Conservation (phyloP, 1,140 invertebrate genomes). For the Neomicropteryx cornuta region DNA sequence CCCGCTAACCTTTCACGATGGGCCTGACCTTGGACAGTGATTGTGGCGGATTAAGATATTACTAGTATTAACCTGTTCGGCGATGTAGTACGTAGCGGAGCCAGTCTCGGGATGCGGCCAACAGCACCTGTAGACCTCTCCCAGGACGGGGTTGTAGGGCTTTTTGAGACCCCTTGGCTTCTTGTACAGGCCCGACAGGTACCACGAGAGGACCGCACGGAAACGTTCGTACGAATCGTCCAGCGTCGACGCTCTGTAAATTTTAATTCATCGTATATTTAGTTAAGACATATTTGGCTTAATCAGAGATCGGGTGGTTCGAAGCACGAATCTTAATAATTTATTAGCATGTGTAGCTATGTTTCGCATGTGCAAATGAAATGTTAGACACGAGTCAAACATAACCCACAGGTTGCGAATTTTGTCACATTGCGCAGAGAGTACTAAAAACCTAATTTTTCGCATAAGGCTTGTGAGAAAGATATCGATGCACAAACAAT, state of each 20-base stretch:
- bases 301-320: slow-evolving; percentile 74
- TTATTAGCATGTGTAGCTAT: no score
- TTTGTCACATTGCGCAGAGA: no score
- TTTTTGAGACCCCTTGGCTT: slow-evolving; percentile 90
- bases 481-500: no score
- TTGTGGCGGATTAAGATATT: background rate
- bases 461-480: no score
- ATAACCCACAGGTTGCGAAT: no score
- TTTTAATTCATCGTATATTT: no score
- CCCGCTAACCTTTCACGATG: no score
- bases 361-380: no score
- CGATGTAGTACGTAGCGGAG: slow-evolving; percentile 83
- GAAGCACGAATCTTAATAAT: no score
- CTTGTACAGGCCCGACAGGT: slow-evolving; percentile 80
- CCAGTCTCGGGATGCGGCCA: slow-evolving; percentile 72
- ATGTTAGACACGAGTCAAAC: no score
- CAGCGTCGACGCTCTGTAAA: slow-evolving; percentile 64
- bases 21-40: no score
- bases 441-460: no score
- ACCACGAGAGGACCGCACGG: slow-evolving; percentile 83
- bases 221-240: slow-evolving; percentile 86
- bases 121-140: slow-evolving; percentile 84
- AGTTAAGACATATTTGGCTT: slow-evolving; percentile 61
- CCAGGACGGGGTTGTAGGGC: slow-evolving; percentile 90
- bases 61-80: slow-evolving; percentile 63